phyloP scores from a whole-genome alignment of 2,888 invertebrate genomes.

The Drosophila nigricruria region DNA sequence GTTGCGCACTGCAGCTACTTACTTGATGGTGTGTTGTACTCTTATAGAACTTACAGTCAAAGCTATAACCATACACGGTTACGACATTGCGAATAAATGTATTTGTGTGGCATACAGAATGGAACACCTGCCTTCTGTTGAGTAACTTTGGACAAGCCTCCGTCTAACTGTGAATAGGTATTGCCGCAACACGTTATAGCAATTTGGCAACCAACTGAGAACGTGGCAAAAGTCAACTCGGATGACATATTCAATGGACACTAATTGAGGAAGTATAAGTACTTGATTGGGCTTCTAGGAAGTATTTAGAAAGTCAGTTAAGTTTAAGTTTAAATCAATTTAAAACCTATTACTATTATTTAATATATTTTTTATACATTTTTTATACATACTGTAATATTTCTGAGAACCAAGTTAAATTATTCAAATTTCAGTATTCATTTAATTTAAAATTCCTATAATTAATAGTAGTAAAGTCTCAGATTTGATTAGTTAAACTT shows the following conservation, averaged over 20 bases:
- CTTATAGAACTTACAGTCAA: slow-evolving; percentile 5
- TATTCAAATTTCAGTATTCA: background rate
- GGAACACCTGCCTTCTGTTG: slow-evolving; percentile 1
- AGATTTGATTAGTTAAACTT: background rate
- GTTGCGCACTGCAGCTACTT: slow-evolving; percentile 10
- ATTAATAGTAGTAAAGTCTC: background rate
- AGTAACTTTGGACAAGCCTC: slow-evolving; percentile 6
- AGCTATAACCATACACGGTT: background rate
- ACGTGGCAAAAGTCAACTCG: slow-evolving; percentile 4
- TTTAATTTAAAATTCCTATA: background rate
- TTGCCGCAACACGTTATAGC: background rate
- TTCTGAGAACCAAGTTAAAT: no score
- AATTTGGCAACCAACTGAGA: slow-evolving; percentile 3
- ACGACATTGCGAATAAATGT: background rate
- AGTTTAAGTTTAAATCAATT: background rate
- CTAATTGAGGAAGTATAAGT: background rate
- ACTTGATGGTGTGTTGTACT: background rate
- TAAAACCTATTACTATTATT: background rate
- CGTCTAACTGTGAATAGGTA: background rate
- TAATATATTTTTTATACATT: background rate
- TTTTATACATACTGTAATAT: no score
- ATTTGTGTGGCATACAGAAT: background rate
- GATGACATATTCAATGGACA: background rate
- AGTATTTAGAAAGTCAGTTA: background rate
- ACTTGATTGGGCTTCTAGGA: background rate